Conservation (phyloP, 2,888 invertebrate genomes). For the Serripes groenlandicus region DNA sequence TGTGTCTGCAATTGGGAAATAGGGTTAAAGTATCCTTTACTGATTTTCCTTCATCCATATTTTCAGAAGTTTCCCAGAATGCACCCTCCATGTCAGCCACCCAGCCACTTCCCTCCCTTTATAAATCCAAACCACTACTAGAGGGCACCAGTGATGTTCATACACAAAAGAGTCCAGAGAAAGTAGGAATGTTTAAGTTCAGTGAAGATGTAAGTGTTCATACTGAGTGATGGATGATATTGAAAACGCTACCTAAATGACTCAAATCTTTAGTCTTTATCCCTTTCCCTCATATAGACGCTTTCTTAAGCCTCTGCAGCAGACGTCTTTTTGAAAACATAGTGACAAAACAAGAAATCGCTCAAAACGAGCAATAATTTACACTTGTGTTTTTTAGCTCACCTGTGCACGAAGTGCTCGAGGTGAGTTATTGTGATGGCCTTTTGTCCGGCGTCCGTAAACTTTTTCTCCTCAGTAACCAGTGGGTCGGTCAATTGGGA, state of each 20-base stretch:
- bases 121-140: conserved; percentile 36
- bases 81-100: conserved; percentile 3
- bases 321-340: not conserved
- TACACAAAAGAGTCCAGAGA: conserved; percentile 39
- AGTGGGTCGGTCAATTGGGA: too few species aligned
- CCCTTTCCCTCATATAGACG: not conserved
- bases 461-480: too few species aligned
- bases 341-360: not conserved
- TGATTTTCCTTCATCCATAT: not conserved
- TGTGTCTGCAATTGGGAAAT: too few species aligned
- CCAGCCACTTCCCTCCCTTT: conserved; percentile 39
- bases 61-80: conserved; percentile 1
- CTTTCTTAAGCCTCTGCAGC: not conserved
- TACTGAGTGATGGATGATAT: not conserved
- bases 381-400: too few species aligned
- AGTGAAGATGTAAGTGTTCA: conserved; percentile 59
- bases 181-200: conserved; percentile 54
- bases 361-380: not conserved
- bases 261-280: not conserved
- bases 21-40: too few species aligned
- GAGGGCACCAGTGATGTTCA: conserved; percentile 46
- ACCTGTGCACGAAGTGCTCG: too few species aligned
- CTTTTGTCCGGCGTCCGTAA: too few species aligned
- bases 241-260: not conserved
- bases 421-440: too few species aligned